Evolutionary conservation across 2,113 vertebrate genomes (phyloP).

Genomic region (Lepidothrix coronata): DNA sequence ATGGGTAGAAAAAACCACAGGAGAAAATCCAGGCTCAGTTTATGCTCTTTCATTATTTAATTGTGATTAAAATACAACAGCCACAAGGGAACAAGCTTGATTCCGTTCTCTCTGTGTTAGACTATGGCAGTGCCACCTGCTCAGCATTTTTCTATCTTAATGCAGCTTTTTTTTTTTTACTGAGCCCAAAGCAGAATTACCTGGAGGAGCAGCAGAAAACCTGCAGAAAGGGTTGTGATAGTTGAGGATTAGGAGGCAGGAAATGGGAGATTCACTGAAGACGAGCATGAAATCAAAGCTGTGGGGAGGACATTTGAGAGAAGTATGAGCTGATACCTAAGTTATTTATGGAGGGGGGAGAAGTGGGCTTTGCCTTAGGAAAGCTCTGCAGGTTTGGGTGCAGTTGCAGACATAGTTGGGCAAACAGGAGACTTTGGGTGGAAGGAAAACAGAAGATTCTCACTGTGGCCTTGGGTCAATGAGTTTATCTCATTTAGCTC

Average conservation of each 20-base stretch:
- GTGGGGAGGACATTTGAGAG: background rate
- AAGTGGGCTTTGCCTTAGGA: background rate
- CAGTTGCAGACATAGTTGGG: background rate
- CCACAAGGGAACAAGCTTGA: background rate
- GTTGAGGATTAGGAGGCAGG: background rate
- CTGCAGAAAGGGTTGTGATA: background rate
- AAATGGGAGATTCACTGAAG: background rate
- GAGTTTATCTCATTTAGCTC: background rate
- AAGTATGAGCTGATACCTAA: background rate
- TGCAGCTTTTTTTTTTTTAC: background rate
- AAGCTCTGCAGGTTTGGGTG: background rate
- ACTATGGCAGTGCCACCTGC: background rate
- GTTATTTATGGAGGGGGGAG: background rate
- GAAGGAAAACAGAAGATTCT: background rate
- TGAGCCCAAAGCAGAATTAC: background rate
- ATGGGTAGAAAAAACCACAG: background rate
- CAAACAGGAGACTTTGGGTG: background rate
- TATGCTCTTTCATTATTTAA: constrained; percentile 22
- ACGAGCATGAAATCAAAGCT: background rate
- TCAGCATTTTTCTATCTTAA: background rate
- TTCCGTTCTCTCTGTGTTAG: background rate
- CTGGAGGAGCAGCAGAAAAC: background rate
- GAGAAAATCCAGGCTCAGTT: background rate
- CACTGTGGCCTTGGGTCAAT: background rate
- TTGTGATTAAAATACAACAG: background rate